Base-by-base conservation (phyloP, 2,113 vertebrate genomes). In the Otis tarda region DNA sequence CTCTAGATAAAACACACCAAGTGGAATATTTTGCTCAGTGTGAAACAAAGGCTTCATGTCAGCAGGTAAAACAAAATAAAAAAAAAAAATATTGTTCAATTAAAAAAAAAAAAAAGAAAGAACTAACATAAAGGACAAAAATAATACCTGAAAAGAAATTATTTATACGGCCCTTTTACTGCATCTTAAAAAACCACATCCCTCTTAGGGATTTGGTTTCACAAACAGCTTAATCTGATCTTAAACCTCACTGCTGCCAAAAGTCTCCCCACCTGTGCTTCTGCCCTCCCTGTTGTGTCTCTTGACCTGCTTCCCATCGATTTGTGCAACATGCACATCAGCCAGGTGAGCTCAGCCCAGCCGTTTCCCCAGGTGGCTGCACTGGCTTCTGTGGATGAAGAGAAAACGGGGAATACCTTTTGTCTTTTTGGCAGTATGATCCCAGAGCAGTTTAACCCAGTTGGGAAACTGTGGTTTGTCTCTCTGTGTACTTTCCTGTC, bases 21-120 rank as follows among this genome's bases (percentile, higher is more conserved):
- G 35, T 37, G 10, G 11, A 73, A 25, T 91, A 69, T 85, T 93
- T 95, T 89, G 21, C 39, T 94, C 56, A 41, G 27, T 3, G 1
- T 55, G 56, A 74, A 93, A 75, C 52, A 83, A 90, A 93, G 47
- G 39, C 64, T 81, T 89, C 31, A 65, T 75, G 12, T 90, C 35
- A 78, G 25, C 73, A 84, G 68, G n/a, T 60, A 81, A 78, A 89
- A 43, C 6, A 60, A 87, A 87, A 28, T 30, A 35, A 80, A 87
- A 92, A 5, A 16, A 83, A 47, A 25, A 88, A 95, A 81, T 84
- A 24, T 9, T 68, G 5, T 41, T 93, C 7, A 91, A 59, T 70
- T 90, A 0, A 55, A 78, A 83, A 61, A 30, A 16, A 41, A 41
- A 41, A 41, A 41, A 41, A 84, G 43, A 87, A 78, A 63, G 8